Percentiles rank a stretch among this genome's conserved stretches.
Conservation (phyloP, 1,140 invertebrate genomes). For the Micrasema longulum region DNA sequence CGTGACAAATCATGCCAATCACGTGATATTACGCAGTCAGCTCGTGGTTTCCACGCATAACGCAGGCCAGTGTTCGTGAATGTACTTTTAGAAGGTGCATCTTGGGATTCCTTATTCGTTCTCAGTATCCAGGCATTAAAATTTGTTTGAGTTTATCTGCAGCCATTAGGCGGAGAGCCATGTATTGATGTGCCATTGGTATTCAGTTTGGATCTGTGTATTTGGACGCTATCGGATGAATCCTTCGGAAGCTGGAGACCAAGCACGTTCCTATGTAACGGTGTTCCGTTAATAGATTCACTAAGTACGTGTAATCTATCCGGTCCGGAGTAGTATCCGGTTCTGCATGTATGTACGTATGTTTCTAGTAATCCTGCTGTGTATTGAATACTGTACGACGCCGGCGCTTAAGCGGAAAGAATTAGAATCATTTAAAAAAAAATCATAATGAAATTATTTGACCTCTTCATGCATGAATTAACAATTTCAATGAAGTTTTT, state of each 20-base stretch:
- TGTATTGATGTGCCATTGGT: slow-evolving; percentile 10
- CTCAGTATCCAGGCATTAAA: neutral
- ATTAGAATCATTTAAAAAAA: no score
- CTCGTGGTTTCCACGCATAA: no score
- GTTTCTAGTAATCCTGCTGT: slow-evolving; percentile 1
- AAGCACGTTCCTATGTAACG: slow-evolving; percentile 33
- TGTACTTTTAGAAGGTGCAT: no score
- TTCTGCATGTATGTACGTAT: neutral
- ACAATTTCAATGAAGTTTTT: no score
- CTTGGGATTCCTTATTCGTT: no score
- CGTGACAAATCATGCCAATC: no score
- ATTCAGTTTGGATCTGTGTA: neutral
- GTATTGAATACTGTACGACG: no score
- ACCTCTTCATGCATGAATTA: no score
- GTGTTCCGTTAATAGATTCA: slow-evolving; percentile 39
- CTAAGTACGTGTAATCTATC: slow-evolving; percentile 42
- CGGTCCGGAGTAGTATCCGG: slow-evolving; percentile 1
- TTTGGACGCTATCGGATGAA: slow-evolving; percentile 21
- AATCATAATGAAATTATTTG: no score
- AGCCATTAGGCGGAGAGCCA: slow-evolving; percentile 1
- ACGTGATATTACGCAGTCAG: no score
- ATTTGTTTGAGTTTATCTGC: neutral
- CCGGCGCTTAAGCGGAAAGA: no score
- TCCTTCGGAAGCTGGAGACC: slow-evolving; percentile 1
- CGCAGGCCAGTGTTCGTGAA: no score